Conservation (phyloP, 2,888 invertebrate genomes). For the Papilio gigon region DNA sequence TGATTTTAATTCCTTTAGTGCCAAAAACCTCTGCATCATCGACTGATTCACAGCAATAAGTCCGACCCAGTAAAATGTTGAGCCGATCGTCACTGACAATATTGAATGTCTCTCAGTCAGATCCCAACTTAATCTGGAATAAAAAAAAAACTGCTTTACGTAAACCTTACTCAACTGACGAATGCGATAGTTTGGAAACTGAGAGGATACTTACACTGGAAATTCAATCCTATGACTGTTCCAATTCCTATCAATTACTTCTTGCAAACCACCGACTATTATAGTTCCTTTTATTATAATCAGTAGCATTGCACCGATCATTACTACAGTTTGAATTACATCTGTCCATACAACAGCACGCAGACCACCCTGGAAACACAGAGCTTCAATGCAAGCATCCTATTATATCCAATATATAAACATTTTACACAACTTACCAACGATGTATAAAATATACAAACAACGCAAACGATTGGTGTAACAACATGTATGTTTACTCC, state of each 20-base stretch:
- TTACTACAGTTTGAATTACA: slow-evolving; percentile 85
- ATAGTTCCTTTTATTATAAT: slow-evolving; percentile 85
- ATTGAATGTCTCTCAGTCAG: slow-evolving; percentile 88
- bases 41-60: slow-evolving; percentile 89
- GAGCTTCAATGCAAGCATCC: slow-evolving; percentile 16
- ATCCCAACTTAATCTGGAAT: slow-evolving; percentile 84
- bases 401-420: not conserved
- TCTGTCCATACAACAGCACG: slow-evolving; percentile 89
- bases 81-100: slow-evolving; percentile 87
- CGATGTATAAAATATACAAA: slow-evolving; percentile 91
- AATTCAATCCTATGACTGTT: slow-evolving; percentile 83
- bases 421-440: slow-evolving; percentile 81
- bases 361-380: slow-evolving; percentile 82
- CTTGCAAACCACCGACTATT: slow-evolving; percentile 84
- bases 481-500: slow-evolving; percentile 89
- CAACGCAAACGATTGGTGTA: slow-evolving; percentile 87
- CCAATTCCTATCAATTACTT: slow-evolving; percentile 82
- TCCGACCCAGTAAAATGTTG: slow-evolving; percentile 87
- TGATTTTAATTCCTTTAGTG: slow-evolving; percentile 84
- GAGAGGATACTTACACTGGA: slow-evolving; percentile 76
- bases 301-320: slow-evolving; percentile 86
- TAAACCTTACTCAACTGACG: no score
- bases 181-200: no score
- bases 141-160: not conserved
- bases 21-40: slow-evolving; percentile 90